Conservation (phyloP, 2,113 vertebrate species). For the Pionites leucogaster region DNA sequence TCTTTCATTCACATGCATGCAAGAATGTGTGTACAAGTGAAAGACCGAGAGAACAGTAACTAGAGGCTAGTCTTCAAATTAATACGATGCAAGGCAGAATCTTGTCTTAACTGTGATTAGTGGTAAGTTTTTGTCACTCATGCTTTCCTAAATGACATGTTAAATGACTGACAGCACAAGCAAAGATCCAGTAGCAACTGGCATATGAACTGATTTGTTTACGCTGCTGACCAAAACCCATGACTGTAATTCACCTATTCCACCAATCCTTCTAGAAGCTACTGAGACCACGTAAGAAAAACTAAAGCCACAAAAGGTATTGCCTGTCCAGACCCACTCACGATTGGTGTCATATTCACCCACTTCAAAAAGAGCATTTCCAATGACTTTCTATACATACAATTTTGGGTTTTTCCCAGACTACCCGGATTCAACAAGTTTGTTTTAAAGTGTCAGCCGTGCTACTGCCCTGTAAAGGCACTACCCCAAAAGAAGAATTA, state of each 20-base stretch:
- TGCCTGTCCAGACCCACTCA: background rate
- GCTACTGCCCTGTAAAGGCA: background rate
- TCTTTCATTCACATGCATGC: background rate
- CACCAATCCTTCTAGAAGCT: background rate
- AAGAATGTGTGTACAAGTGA: background rate
- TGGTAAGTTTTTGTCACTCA: background rate
- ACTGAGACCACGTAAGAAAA: background rate
- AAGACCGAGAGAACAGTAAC: background rate
- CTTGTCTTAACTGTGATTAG: rapidly evolving
- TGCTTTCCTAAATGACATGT: background rate
- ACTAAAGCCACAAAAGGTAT: background rate
- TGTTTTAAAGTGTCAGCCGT: background rate
- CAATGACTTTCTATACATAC: background rate
- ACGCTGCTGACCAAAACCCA: background rate
- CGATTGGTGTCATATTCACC: background rate
- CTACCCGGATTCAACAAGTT: background rate
- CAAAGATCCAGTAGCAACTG: background rate
- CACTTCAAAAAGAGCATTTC: background rate
- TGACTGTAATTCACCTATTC: background rate
- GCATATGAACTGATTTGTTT: background rate
- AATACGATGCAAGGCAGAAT: background rate
- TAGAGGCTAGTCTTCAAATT: background rate
- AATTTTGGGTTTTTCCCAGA: background rate
- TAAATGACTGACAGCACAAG: background rate
- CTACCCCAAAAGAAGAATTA: rapidly evolving